Percentiles rank a stretch among this genome's conserved stretches.
These are phyloP conservation scores for Sterna hirundo DNA, from an alignment of 2,113 vertebrate species.

Conservation along the genomic window DNA sequence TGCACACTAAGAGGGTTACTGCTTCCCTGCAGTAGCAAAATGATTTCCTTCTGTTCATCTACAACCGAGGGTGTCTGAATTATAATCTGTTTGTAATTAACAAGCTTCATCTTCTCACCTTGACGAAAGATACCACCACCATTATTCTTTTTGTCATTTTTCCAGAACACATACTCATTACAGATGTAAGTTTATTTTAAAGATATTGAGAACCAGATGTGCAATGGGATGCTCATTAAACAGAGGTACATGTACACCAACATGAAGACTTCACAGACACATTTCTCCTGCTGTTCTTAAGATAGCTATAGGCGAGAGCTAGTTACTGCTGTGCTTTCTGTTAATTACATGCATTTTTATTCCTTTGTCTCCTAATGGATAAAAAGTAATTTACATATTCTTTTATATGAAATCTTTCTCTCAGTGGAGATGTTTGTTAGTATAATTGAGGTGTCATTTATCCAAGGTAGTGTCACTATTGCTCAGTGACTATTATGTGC, in stretches of 20 bases:
- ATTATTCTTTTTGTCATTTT: not conserved
- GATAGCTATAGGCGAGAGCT: not conserved
- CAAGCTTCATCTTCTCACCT: not conserved
- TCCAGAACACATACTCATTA: not conserved
- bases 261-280: not conserved
- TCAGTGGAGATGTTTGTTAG: not conserved
- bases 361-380: not conserved
- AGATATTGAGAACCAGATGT: not conserved
- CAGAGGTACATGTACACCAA: not conserved
- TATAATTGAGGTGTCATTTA: not conserved
- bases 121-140: not conserved
- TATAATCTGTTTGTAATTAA: not conserved
- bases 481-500: not conserved
- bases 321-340: not conserved
- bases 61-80: not conserved
- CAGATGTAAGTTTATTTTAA: not conserved
- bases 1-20: not conserved
- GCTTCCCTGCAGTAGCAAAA: not conserved
- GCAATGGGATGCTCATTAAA: not conserved
- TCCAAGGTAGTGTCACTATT: not conserved
- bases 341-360: conserved; percentile 22
- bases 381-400: not conserved
- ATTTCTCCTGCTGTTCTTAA: not conserved
- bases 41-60: not conserved
- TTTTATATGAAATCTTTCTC: not conserved